Evolutionary conservation across 2,797 vertebrate species (phyloP), one percentile per base, ranked within the genome.

Genomic region (Monodelphis domestica): DNA sequence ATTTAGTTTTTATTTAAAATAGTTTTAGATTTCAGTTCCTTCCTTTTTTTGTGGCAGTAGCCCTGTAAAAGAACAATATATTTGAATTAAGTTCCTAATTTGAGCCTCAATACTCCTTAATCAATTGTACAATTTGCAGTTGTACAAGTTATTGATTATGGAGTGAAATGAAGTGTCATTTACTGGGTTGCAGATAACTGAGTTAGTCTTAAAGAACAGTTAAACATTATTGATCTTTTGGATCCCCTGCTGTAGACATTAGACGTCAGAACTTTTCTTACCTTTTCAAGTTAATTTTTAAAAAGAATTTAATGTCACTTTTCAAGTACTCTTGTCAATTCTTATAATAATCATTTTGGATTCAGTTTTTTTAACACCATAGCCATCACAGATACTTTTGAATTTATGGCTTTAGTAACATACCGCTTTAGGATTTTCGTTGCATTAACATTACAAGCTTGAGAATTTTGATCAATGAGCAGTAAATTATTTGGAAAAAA

Each of bases 401-500:
- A 95, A n/a, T 38, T 54, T 93, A 57, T 95, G 45, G 24, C 89
- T 2, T 90, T 9, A 11, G 53, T 53, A 53, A 10, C 89, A 56
- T 92, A 88, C 89, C 12, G 90, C 70, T 93, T 94, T 90, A 54
- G 93, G 89, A 54, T n/a, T 78, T 95, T 97, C 90, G 7, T 89
- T 53, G 95, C 45, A 54, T 93, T 91, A 38, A 94, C 51, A 53
- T 92, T 90, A 52, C 53, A 94, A 89, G 51, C 90, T 38, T 95
- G 54, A 56, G 50, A 87, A 57, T 54, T 90, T 0, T 1, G 93
- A 91, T 56, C 45, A 50, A 38, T 56, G 38, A n/a, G 54, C 21
- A 94, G 11, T 94, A 78, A 78, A 91, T 95, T 92, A 93, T 91
- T 96, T 94, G 30, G 94, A 89, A 94, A 95, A 89, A 94, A 94